These are phyloP conservation scores for Anoplius nigerrimus DNA, from an alignment of 2,888 invertebrate species.

Conservation along the genomic window DNA sequence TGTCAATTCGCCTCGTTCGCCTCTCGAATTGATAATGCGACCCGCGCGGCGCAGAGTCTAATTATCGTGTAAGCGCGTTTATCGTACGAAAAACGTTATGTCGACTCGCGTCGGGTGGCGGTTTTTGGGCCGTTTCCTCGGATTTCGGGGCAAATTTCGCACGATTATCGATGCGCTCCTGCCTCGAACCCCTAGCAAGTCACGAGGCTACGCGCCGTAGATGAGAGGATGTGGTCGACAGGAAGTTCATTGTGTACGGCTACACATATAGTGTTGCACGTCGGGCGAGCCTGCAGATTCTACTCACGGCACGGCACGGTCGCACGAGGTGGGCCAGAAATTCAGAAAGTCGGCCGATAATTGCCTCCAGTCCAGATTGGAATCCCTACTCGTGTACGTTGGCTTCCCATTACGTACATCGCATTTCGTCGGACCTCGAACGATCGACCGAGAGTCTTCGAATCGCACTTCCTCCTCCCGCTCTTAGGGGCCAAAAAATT, in stretches of 20 bases:
- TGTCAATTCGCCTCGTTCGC: too few relatives aligned
- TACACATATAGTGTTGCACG: slow-evolving; percentile 62
- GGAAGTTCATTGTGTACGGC: slow-evolving; percentile 71
- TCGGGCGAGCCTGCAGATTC: slow-evolving; percentile 50
- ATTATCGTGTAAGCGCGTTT: not conserved
- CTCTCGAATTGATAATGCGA: not conserved
- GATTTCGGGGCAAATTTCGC: slow-evolving; percentile 41
- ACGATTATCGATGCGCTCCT: slow-evolving; percentile 49
- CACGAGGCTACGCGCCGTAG: slow-evolving; percentile 50
- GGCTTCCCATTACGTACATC: too few relatives aligned
- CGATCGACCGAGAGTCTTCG: too few relatives aligned
- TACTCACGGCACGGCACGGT: slow-evolving; percentile 32
- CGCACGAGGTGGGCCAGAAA: slow-evolving; percentile 22
- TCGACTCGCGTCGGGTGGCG: not conserved
- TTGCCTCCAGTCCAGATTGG: slow-evolving; percentile 20
- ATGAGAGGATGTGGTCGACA: slow-evolving; percentile 69
- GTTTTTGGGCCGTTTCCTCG: not conserved
- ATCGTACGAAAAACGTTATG: not conserved
- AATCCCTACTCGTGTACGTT: slow-evolving; percentile 20
- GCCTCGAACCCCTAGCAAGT: slow-evolving; percentile 64
- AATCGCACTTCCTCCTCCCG: too few relatives aligned
- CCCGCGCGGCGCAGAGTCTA: not conserved
- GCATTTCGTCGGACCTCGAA: too few relatives aligned
- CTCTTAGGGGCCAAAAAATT: too few relatives aligned
- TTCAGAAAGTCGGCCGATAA: slow-evolving; percentile 21